phyloP scores from a whole-genome alignment of 2,888 invertebrate genomes.

The Tenthredo livida region DNA sequence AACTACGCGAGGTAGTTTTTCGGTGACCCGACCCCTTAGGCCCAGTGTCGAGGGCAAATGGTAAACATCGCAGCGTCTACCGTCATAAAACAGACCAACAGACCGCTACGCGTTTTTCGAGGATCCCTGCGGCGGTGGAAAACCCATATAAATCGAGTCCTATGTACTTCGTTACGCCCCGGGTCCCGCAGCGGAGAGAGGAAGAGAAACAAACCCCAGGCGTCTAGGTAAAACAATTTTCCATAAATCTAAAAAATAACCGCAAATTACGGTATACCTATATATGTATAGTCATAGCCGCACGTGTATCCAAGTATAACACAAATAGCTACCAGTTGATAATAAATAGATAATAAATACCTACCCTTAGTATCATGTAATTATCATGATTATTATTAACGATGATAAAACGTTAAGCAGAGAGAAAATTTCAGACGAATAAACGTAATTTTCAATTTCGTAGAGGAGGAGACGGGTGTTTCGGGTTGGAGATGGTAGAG shows the following conservation, averaged over 20 bases:
- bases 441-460: neutral
- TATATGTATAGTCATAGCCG: too few species aligned
- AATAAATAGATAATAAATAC: neutral
- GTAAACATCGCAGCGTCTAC: constrained; percentile 37
- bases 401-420: neutral
- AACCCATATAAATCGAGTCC: constrained; percentile 45
- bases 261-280: neutral
- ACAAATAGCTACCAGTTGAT: neutral
- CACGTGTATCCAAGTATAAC: neutral
- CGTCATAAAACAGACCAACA: constrained; percentile 45
- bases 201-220: neutral
- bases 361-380: neutral
- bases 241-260: neutral
- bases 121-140: constrained; percentile 36
- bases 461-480: neutral
- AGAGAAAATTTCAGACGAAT: neutral
- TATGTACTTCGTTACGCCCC: neutral
- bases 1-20: neutral
- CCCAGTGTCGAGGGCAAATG: constrained; percentile 27
- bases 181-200: neutral
- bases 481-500: neutral
- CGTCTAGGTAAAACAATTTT: constrained; percentile 2
- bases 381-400: neutral
- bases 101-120: constrained; percentile 38
- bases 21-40: neutral